These are phyloP conservation scores for Sinocyclocheilus grahami DNA, from an alignment of 2,113 vertebrate species.

Conservation along the genomic window DNA sequence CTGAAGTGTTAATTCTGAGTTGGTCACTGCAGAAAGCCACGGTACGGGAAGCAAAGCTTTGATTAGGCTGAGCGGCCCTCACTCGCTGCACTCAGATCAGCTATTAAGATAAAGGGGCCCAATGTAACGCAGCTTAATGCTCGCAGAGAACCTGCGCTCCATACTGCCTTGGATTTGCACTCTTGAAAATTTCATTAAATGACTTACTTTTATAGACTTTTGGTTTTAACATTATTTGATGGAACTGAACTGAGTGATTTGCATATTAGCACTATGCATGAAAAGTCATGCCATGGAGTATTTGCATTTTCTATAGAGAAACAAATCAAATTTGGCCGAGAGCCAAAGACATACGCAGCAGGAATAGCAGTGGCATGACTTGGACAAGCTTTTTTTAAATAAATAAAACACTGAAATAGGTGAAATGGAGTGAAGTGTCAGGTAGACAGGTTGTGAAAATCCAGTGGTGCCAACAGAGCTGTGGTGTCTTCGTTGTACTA, in stretches of 20 bases:
- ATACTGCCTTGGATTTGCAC: conserved; percentile 74
- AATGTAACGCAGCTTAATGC: conserved; percentile 76
- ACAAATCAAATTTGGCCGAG: conserved; percentile 24
- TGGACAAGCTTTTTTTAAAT: background rate
- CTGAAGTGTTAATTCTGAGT: conserved; percentile 74
- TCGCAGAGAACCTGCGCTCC: conserved; percentile 71
- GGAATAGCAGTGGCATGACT: background rate
- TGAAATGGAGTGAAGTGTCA: background rate
- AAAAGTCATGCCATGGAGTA: conserved; percentile 55
- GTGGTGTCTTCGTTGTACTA: too few relatives aligned
- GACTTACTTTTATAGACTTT: conserved; percentile 76
- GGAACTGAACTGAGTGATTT: conserved; percentile 71
- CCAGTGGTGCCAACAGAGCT: too few relatives aligned
- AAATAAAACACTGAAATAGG: background rate
- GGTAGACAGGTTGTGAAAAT: too few relatives aligned
- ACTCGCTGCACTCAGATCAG: conserved; percentile 76
- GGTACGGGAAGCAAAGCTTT: conserved; percentile 77
- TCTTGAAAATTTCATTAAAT: conserved; percentile 80
- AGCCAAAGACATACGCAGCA: background rate
- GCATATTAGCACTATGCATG: conserved; percentile 75
- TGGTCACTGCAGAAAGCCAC: conserved; percentile 76
- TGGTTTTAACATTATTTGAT: conserved; percentile 71
- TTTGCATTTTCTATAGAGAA: conserved; percentile 47
- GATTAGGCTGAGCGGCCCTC: conserved; percentile 72
- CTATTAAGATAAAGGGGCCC: conserved; percentile 79